Percentiles rank a stretch among this genome's conserved stretches.
phyloP scores from a whole-genome alignment of 2,113 vertebrate species.

The Clarias magur region DNA sequence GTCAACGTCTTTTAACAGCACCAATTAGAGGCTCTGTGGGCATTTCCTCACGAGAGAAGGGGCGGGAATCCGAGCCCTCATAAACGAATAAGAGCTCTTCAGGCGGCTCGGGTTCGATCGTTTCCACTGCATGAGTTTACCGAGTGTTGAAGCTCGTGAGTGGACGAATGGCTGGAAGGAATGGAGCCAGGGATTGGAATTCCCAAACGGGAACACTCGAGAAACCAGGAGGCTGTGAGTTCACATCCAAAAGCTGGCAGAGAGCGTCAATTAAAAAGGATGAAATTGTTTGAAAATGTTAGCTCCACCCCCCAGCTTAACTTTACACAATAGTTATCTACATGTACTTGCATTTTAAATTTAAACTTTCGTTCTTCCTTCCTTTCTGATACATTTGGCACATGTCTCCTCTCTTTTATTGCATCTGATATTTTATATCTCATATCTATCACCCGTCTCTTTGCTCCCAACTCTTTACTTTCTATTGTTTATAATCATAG shows the following conservation, averaged over 20 bases:
- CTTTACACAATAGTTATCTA: neutral
- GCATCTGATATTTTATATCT: neutral
- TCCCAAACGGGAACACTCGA: neutral
- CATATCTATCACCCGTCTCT: neutral
- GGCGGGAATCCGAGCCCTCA: conserved; percentile 20
- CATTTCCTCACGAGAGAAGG: conserved; percentile 19
- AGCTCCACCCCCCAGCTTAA: neutral
- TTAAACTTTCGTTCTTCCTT: neutral
- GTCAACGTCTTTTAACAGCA: conserved; percentile 32
- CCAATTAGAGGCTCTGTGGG: conserved; percentile 29
- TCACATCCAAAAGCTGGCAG: neutral
- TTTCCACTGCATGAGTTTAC: conserved; percentile 9
- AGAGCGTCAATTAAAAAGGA: neutral
- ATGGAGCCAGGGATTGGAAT: conserved; percentile 9
- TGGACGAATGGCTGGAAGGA: conserved; percentile 26
- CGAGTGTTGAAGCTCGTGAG: neutral
- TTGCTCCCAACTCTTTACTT: neutral
- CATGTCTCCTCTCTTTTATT: neutral
- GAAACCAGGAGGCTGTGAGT: conserved; percentile 4
- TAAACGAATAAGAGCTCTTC: conserved; percentile 20
- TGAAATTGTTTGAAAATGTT: neutral
- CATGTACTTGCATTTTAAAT: too few relatives aligned
- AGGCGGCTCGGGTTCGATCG: conserved; percentile 7
- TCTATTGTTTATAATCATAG: neutral
- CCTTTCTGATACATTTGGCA: neutral